phyloP scores from a whole-genome alignment of 2,797 vertebrate species.

The Smutsia temminckii region DNA sequence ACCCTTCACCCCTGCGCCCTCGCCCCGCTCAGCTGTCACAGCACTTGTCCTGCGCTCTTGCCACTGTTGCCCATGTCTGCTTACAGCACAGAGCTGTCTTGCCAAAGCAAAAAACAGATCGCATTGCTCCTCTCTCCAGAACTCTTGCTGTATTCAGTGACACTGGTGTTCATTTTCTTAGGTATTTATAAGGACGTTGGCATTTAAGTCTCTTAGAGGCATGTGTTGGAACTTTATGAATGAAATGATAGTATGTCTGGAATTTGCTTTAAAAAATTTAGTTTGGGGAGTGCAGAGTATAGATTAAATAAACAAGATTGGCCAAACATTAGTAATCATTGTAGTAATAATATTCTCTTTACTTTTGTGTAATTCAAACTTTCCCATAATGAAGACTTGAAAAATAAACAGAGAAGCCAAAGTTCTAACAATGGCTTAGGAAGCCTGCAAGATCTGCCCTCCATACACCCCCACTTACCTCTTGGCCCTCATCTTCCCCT shows the following conservation, averaged over 20 bases:
- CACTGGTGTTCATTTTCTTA: background rate
- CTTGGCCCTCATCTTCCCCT: background rate
- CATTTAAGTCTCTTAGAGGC: background rate
- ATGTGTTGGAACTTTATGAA: background rate
- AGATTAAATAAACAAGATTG: background rate
- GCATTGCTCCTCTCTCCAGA: background rate
- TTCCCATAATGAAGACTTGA: background rate
- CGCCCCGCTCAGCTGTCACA: background rate
- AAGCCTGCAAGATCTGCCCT: background rate
- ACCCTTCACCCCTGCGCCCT: background rate
- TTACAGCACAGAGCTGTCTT: background rate
- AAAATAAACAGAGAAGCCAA: background rate
- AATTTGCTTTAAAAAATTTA: constrained; percentile 39
- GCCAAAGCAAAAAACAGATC: background rate
- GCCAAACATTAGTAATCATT: background rate
- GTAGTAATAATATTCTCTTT: background rate
- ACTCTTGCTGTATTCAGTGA: background rate
- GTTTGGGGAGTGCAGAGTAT: background rate
- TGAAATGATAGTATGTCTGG: background rate
- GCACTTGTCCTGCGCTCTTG: no score
- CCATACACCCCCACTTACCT: background rate
- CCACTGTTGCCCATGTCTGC: background rate
- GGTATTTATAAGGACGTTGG: background rate
- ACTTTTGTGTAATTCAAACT: background rate
- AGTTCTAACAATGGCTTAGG: background rate